Percentiles rank a stretch among this genome's conserved stretches.
Evolutionary conservation across 2,888 invertebrate genomes (phyloP).

Genomic region (Ectobius pallidus): DNA sequence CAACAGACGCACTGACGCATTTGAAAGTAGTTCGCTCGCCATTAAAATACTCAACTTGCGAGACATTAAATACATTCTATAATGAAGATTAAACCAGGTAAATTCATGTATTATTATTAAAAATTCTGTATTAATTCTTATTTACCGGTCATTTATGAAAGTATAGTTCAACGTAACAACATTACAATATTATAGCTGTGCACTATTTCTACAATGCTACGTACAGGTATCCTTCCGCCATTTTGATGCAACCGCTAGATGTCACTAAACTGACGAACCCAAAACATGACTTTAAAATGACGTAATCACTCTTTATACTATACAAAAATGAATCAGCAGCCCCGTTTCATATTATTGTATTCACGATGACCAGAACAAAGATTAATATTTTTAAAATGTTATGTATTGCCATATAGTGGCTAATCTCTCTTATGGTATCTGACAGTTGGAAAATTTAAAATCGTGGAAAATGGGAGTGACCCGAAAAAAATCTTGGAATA

Average conservation of each 20-base stretch:
- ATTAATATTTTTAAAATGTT: no score
- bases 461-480: no score
- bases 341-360: no score
- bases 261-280: not conserved
- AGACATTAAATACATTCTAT: not conserved
- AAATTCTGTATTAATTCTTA: no score
- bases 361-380: no score
- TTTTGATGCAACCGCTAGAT: not conserved
- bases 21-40: constrained; percentile 35
- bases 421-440: no score
- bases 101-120: no score
- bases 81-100: not conserved
- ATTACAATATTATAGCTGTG: not conserved
- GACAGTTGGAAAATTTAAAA: no score
- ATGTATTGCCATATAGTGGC: no score
- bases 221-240: not conserved
- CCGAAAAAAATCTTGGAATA: no score
- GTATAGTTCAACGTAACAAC: not conserved
- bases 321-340: no score
- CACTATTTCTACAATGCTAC: constrained; percentile 14
- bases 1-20: constrained; percentile 41
- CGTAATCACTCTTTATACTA: constrained; percentile 4
- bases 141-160: no score
- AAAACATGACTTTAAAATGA: not conserved
- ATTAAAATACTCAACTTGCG: constrained; percentile 5